These are phyloP conservation scores for Silurus lanzhouensis DNA, from an alignment of 2,797 vertebrate genomes.

Conservation along the genomic window DNA sequence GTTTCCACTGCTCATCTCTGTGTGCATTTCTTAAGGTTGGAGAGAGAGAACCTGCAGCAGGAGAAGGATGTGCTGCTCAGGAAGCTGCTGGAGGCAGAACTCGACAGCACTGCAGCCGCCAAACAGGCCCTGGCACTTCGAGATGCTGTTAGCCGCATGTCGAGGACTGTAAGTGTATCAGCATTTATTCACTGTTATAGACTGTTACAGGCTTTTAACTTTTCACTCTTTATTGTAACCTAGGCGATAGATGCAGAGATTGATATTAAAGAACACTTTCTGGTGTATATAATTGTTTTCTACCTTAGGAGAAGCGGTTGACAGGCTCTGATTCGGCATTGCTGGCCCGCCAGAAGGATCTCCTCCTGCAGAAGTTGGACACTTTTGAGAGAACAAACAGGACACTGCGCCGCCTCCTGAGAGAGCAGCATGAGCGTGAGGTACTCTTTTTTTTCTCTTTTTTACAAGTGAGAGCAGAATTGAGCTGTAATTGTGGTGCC, in stretches of 20 bases:
- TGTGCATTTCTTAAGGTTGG: constrained; percentile 65
- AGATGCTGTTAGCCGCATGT: constrained; percentile 76
- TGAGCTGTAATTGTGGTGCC: neutral
- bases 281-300: neutral
- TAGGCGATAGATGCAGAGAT: neutral
- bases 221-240: neutral
- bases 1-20: neutral
- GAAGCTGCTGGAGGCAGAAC: constrained; percentile 84
- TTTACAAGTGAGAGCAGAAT: neutral
- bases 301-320: constrained; percentile 75
- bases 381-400: constrained; percentile 87
- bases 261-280: neutral
- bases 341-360: constrained; percentile 82
- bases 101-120: constrained; percentile 82
- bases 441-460: constrained; percentile 61
- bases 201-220: neutral
- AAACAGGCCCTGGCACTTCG: constrained; percentile 82
- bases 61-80: constrained; percentile 82
- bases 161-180: constrained; percentile 71
- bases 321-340: constrained; percentile 77
- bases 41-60: constrained; percentile 74
- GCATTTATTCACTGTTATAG: neutral
- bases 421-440: constrained; percentile 82
- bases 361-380: constrained; percentile 87
- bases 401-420: constrained; percentile 81